Base-by-base conservation (phyloP, 2,113 vertebrate species). In the Neogobius melanostomus region DNA sequence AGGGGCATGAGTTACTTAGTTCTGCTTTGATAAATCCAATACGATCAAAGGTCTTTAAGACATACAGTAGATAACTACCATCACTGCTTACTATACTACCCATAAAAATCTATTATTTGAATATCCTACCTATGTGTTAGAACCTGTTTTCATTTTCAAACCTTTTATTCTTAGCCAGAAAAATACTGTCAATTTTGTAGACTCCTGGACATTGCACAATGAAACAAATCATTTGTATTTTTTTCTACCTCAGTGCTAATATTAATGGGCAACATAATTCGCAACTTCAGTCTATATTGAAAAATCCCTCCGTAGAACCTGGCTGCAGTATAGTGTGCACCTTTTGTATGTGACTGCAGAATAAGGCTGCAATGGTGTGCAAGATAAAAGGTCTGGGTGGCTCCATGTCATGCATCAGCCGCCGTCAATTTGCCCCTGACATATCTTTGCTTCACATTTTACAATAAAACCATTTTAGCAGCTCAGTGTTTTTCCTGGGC, bases 401-500 rank as follows among this genome's bases (percentile, higher is more conserved):
- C 68, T 75, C 56, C 86, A 85, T 81, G 83, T 56, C 57, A 10
- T 66, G 73, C 64, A 80, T 81, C 75, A 59, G 72, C 72, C 57
- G 62, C 64, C 11, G 68, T 70, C 84, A 85, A 71, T 77, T 86
- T 80, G 74, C 71, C 74, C 72, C 71, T 2, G 43, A 81, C 68
- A 52, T 75, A 83, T 85, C 82, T 83, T 71, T 61, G 59, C 59
- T 61, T 72, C 70, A 73, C 72, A 56, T 82, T 78, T 77, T 57
- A 69, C 75, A 87, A 89, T 87, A 82, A 85, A 86, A 75, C 68
- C 72, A 82, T 85, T 87, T 85, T 79, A 75, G 77, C 81, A 78
- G 79, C 82, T 53, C 75, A 74, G 71, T 65, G 79, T 82, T 87
- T 86, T 85, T 65, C 70, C 70, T 70, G 49, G 74, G 63, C 81